A percentile compares a stretch with the other conserved stretches of the same genome.
Conservation (phyloP, 2,797 vertebrate genomes). For the Sebastes hubbsi region DNA sequence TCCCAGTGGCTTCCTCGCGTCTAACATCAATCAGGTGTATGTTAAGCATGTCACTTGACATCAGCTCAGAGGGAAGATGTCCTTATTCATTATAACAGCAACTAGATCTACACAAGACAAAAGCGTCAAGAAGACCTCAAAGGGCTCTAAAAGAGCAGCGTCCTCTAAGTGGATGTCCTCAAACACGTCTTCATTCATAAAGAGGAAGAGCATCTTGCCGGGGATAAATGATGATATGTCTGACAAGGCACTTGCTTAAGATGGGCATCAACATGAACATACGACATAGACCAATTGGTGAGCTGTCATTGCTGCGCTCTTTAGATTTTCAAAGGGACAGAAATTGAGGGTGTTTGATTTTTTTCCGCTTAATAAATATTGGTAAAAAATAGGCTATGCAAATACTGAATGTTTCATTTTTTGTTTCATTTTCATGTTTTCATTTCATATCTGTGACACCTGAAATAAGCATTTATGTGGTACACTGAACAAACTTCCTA, state of each 20-base stretch:
- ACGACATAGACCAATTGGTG: no score
- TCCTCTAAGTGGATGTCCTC: conserved; percentile 4
- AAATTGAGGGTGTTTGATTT: background rate
- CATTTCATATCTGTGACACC: background rate
- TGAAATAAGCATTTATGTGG: background rate
- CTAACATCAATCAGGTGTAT: background rate
- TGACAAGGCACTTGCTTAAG: background rate
- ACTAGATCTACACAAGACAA: background rate
- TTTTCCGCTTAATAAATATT: background rate
- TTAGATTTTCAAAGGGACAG: background rate
- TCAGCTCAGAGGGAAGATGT: background rate
- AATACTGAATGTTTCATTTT: no score
- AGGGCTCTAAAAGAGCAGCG: background rate
- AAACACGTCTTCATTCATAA: background rate
- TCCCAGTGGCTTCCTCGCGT: background rate
- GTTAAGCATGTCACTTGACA: background rate
- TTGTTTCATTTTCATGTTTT: no score
- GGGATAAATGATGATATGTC: background rate
- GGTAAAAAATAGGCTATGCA: background rate
- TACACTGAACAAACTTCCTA: background rate
- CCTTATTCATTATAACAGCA: background rate
- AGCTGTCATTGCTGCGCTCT: background rate
- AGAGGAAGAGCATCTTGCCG: background rate
- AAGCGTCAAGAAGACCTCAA: background rate
- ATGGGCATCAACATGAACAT: background rate